phyloP scores from a whole-genome alignment of 1,140 invertebrate genomes.

The Bombus confusus region DNA sequence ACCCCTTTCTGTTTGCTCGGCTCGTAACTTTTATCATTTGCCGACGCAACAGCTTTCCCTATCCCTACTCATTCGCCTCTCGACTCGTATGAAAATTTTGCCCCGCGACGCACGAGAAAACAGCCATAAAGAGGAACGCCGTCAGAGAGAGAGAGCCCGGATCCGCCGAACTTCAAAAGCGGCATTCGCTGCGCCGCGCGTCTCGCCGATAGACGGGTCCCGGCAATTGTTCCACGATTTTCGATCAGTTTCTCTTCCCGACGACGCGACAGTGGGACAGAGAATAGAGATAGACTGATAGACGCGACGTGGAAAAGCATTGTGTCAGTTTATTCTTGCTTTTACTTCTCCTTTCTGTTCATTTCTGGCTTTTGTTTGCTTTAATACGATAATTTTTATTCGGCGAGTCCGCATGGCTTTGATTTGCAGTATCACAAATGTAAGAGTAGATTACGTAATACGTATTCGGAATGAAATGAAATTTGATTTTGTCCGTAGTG shows the following conservation, averaged over 20 bases:
- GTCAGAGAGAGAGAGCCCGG: conserved; percentile 21
- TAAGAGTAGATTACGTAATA: neutral
- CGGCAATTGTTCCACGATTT: neutral
- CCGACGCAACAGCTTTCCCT: conserved; percentile 50
- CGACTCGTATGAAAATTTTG: conserved; percentile 38
- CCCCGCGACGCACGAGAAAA: conserved; percentile 33
- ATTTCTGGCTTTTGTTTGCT: neutral
- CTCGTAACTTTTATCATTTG: conserved; percentile 59
- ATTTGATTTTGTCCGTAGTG: no score
- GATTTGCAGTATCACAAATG: neutral
- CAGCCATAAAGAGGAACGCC: conserved; percentile 16
- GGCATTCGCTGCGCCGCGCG: neutral
- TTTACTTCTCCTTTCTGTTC: no score
- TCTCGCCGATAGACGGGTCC: neutral
- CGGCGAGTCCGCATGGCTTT: fast-evolving
- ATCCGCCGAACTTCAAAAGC: conserved; percentile 18
- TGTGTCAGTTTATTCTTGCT: neutral
- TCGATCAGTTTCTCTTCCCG: neutral
- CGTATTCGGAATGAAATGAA: neutral
- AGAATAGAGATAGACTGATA: neutral
- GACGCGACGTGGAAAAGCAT: neutral
- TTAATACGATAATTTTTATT: neutral
- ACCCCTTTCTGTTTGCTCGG: conserved; percentile 56
- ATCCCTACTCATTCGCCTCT: neutral
- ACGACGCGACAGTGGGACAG: neutral